Evolutionary conservation across 2,113 vertebrate genomes (phyloP).

Genomic region (Epinephelus moara): DNA sequence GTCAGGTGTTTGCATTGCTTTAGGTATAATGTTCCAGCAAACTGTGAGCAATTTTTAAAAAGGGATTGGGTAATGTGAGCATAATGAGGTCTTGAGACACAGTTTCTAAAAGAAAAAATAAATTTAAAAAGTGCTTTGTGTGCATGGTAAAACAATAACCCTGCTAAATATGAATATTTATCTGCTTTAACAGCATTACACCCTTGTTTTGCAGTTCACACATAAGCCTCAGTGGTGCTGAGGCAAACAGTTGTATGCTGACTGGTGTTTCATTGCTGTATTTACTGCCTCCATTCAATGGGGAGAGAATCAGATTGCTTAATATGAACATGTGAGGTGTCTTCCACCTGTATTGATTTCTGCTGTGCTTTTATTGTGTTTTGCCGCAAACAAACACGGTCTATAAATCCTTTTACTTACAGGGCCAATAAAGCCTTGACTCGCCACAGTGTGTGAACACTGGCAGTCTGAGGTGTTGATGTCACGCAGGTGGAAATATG

Average conservation of each 20-base stretch:
- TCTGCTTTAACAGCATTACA: neutral
- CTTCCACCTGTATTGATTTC: constrained; percentile 35
- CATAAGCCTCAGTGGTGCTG: neutral
- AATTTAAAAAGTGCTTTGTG: too few relatives aligned
- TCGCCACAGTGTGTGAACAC: constrained; percentile 4
- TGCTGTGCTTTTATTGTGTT: constrained; percentile 17
- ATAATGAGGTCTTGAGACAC: neutral
- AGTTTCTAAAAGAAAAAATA: too few relatives aligned
- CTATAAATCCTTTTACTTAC: constrained; percentile 37
- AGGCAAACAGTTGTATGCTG: neutral
- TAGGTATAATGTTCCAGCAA: neutral
- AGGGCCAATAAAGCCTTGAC: constrained; percentile 30
- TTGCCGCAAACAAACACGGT: constrained; percentile 10
- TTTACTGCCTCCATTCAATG: neutral
- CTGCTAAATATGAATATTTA: neutral
- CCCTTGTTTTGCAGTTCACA: neutral
- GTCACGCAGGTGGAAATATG: neutral
- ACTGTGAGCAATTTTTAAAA: neutral
- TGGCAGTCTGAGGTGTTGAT: neutral
- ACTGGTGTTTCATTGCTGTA: neutral
- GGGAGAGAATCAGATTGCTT: neutral
- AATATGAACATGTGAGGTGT: constrained; percentile 10
- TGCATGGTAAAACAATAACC: neutral
- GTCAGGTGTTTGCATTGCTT: neutral
- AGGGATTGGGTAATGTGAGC: neutral